phyloP scores from a whole-genome alignment of 1,140 invertebrate species.

The Drosophila pseudoananassae region DNA sequence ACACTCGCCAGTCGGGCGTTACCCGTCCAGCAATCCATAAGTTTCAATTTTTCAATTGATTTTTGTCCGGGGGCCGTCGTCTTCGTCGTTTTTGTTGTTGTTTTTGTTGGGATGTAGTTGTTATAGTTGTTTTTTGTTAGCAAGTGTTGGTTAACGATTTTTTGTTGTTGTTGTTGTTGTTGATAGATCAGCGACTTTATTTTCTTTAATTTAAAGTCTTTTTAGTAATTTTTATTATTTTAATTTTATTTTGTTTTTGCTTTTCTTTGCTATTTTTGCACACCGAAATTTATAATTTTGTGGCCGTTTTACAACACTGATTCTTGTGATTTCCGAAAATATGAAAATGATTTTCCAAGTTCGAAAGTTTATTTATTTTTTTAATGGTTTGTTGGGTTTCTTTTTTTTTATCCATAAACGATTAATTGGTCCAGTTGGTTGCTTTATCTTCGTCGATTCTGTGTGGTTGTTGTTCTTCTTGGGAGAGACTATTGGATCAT shows the following conservation, averaged over 20 bases:
- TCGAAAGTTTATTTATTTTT: conserved; percentile 29
- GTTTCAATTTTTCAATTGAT: conserved; percentile 83
- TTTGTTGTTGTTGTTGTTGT: conserved; percentile 25
- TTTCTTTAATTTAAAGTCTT: conserved; percentile 10
- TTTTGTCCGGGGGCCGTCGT: conserved; percentile 68
- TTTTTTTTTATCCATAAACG: conserved; percentile 62
- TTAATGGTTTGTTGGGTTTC: conserved; percentile 1
- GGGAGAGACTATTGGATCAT: conserved; percentile 24
- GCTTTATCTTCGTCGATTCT: conserved; percentile 4
- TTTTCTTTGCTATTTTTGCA: conserved; percentile 37
- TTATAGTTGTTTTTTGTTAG: conserved; percentile 39
- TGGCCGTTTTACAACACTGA: conserved; percentile 65
- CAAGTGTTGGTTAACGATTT: conserved; percentile 38
- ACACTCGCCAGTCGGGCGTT: conserved; percentile 85
- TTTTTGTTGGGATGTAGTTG: conserved; percentile 16
- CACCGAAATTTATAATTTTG: conserved; percentile 55
- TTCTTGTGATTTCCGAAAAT: conserved; percentile 21
- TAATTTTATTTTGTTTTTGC: conserved; percentile 9
- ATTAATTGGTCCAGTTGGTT: conserved; percentile 81
- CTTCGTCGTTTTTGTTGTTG: conserved; percentile 34
- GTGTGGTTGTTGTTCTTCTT: conserved; percentile 37
- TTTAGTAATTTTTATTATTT: conserved; percentile 15
- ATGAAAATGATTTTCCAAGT: conserved; percentile 31
- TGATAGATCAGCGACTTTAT: conserved; percentile 8
- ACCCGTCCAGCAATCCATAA: conserved; percentile 85